Evolutionary conservation across 2,113 vertebrate species (phyloP), one percentile per base, ranked within the genome.

Genomic region (Sporophila hypoxantha): DNA sequence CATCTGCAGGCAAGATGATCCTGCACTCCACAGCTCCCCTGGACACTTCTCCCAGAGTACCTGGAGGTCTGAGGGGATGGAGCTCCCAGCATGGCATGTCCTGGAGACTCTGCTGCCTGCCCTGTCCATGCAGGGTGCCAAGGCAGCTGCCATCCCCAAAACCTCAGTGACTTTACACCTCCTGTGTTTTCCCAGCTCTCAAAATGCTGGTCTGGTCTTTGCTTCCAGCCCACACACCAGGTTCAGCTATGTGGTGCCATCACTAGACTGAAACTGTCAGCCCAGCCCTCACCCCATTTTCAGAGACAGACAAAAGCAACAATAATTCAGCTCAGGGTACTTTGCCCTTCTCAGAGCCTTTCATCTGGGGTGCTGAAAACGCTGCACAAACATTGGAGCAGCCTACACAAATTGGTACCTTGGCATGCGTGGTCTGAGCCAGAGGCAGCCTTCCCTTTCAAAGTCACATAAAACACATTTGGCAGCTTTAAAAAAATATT

Each of bases 391-490:
- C 89, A 91, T 1, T 15, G 39, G 21, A 78, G 66, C 85, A 83
- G 82, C 91, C 91, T 55, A 92, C 85, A 69, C 74, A 85, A 81
- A 89, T 14, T 29, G 57, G 55, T 21, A 74, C 67, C 82, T 66
- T 85, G 80, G 89, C 66, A 75, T 4, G 13, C 17, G 19, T 41
- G 82, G 87, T 53, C 59, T 46, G 30, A 69, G 87, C 73, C 81
- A 92, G 85, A 70, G 82, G 93, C 82, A 87, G 76, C 39, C 55
- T 86, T 78, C 70, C 44, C 66, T 73, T 91, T 81, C 46, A 78
- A 55, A 69, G 75, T 75, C 82, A 81, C 59, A 78, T 76, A 88
- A 87, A 93, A 61, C 71, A 70, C 41, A 85, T 59, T 44, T 41
- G 85, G 80, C 74, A 93, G 82, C 89, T 80, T 76, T 18, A 39